Conservation (phyloP, 2,888 invertebrate genomes). For the Drosophila suboccidentalis region DNA sequence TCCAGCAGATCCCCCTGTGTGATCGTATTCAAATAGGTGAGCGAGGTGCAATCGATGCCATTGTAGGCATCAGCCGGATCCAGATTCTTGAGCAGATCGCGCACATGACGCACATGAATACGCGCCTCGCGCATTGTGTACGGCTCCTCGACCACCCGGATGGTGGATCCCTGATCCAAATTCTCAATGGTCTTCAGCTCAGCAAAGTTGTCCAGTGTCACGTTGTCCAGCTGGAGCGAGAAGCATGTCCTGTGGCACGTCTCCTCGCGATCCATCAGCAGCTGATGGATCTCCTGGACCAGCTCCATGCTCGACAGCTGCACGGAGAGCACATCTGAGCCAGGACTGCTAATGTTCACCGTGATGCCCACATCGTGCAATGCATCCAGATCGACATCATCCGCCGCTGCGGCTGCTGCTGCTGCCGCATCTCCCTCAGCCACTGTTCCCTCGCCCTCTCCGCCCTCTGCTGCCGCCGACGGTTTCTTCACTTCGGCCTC, state of each 20-base stretch:
- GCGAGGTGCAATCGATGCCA: conserved; percentile 97
- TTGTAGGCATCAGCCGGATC: conserved; percentile 98
- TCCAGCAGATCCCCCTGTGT: conserved; percentile 93
- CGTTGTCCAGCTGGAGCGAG: conserved; percentile 96
- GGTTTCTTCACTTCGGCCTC: conserved; percentile 13
- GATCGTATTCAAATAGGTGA: conserved; percentile 96
- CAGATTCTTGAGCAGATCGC: conserved; percentile 97
- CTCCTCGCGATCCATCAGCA: conserved; percentile 99
- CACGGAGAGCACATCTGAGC: conserved; percentile 96
- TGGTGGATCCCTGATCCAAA: conserved; percentile 96
- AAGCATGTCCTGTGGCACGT: conserved; percentile 99
- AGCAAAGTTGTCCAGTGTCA: conserved; percentile 98
- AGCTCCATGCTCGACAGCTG: conserved; percentile 99
- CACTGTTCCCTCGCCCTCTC: conserved; percentile 11
- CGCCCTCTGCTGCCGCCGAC: conserved; percentile 7
- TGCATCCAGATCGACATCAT: conserved; percentile 88
- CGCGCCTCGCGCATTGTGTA: conserved; percentile 99
- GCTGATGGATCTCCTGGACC: conserved; percentile 98
- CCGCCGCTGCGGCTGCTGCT: conserved; percentile 34
- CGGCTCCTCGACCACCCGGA: conserved; percentile 97
- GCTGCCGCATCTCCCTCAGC: background rate
- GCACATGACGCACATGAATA: conserved; percentile 98
- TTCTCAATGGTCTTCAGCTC: conserved; percentile 98
- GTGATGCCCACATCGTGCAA: conserved; percentile 96
- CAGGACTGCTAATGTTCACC: conserved; percentile 97